Percentiles rank a stretch among this genome's conserved stretches.
phyloP scores from a whole-genome alignment of 2,797 vertebrate species.

The Scolopax bukidnonensis region DNA sequence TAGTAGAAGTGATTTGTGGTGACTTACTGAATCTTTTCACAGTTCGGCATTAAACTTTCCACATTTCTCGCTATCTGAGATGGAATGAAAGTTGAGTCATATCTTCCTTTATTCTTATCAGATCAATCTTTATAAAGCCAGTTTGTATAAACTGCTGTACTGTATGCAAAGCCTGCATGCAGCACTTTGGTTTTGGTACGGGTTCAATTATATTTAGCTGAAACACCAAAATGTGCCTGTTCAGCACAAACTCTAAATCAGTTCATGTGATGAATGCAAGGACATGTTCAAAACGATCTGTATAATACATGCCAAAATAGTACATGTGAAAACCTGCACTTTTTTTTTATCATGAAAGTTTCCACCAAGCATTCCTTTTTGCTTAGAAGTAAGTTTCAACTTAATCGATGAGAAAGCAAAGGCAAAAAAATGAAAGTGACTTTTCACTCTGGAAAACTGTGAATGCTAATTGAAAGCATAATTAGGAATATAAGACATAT shows the following conservation, averaged over 20 bases:
- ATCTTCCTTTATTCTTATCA: constrained; percentile 63
- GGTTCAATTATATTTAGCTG: constrained; percentile 42
- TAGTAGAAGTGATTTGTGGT: constrained; percentile 80
- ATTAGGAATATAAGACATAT: fast-evolving
- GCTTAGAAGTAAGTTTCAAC: constrained; percentile 20
- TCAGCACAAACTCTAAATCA: constrained; percentile 26
- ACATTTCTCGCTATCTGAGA: constrained; percentile 51
- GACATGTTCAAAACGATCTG: constrained; percentile 11
- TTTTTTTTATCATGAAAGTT: background rate
- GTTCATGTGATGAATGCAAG: background rate
- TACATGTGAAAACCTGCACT: background rate
- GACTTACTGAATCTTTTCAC: constrained; percentile 86
- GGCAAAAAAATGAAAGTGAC: background rate
- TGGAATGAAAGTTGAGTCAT: constrained; percentile 57
- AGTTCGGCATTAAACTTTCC: constrained; percentile 78
- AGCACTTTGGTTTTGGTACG: constrained; percentile 15
- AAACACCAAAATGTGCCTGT: background rate
- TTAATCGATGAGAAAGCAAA: constrained; percentile 47
- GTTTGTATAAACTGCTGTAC: constrained; percentile 37
- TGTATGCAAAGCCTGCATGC: background rate
- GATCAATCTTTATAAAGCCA: constrained; percentile 44
- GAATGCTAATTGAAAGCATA: background rate
- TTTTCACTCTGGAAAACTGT: background rate
- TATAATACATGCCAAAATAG: constrained; percentile 13
- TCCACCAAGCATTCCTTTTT: constrained; percentile 26